A percentile compares a stretch with the other conserved stretches of the same genome.
Evolutionary conservation across 2,797 vertebrate species (phyloP).

Genomic region (Gymnodraco acuticeps): DNA sequence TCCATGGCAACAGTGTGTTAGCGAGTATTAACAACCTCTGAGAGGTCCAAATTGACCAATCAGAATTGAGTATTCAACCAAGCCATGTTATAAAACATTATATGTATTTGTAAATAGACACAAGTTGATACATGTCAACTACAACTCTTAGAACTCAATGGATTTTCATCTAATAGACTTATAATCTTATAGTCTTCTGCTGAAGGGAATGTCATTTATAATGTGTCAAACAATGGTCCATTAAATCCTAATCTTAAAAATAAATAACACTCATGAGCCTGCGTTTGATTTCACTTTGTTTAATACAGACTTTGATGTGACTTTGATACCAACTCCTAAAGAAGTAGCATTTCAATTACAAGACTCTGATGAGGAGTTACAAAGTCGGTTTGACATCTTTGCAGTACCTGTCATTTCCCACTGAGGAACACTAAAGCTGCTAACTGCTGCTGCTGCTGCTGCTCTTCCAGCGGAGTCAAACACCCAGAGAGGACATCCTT

Average conservation of each 20-base stretch:
- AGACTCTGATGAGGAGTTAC: slow-evolving; percentile 14
- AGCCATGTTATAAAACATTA: not conserved
- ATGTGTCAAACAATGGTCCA: slow-evolving; percentile 8
- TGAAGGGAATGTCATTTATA: not conserved
- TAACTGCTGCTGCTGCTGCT: slow-evolving; percentile 41
- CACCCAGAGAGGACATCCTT: slow-evolving; percentile 61
- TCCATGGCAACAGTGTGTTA: too few relatives aligned
- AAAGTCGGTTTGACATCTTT: slow-evolving; percentile 54
- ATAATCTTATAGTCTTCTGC: not conserved
- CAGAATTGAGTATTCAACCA: too few relatives aligned
- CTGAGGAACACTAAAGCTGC: slow-evolving; percentile 42
- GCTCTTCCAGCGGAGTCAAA: slow-evolving; percentile 53
- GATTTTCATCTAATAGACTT: not conserved
- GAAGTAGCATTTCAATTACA: slow-evolving; percentile 45
- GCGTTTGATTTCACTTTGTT: slow-evolving; percentile 8
- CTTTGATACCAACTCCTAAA: slow-evolving; percentile 13
- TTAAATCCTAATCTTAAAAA: not conserved
- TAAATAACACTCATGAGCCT: slow-evolving; percentile 2
- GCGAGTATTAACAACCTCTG: too few relatives aligned
- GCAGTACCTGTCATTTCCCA: slow-evolving; percentile 39
- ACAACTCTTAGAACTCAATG: not conserved
- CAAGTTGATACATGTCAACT: not conserved
- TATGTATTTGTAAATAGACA: not conserved
- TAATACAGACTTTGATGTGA: slow-evolving; percentile 2
- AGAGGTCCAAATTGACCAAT: too few relatives aligned